Conservation (phyloP, 2,113 vertebrate species). For the Physeter macrocephalus region DNA sequence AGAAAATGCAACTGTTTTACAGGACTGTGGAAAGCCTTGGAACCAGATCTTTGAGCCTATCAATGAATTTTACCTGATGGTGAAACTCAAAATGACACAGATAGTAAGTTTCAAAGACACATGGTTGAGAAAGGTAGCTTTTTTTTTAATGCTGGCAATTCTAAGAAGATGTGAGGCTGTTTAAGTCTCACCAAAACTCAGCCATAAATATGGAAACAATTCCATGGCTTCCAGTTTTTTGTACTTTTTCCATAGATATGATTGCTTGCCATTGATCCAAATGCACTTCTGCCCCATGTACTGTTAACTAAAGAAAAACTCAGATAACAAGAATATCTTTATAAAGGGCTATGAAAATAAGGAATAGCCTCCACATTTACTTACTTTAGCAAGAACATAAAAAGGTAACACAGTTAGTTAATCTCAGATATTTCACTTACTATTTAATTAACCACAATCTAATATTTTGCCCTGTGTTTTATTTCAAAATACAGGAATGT, state of each 20-base stretch:
- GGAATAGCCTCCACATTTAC: background rate
- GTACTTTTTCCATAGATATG: background rate
- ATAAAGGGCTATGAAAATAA: background rate
- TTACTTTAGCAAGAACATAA: background rate
- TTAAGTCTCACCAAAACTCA: background rate
- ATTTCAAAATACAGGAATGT: conserved; percentile 50
- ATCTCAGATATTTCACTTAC: conserved; percentile 48
- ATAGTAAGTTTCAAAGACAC: background rate
- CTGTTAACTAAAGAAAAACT: background rate
- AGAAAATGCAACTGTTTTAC: conserved; percentile 14
- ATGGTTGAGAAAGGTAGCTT: background rate
- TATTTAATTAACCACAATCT: conserved; percentile 59
- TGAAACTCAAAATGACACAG: background rate
- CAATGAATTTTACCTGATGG: background rate
- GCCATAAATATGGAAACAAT: background rate
- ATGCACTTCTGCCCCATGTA: background rate
- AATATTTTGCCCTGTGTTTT: conserved; percentile 66
- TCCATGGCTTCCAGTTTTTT: background rate
- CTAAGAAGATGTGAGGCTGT: background rate
- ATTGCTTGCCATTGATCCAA: background rate
- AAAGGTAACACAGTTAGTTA: background rate
- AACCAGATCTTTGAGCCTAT: background rate
- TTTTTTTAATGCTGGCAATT: background rate
- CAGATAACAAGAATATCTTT: background rate
- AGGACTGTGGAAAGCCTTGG: background rate